Percentiles rank a stretch among this genome's conserved stretches.
Evolutionary conservation across 2,113 vertebrate species (phyloP).

Genomic region (Hemichromis elongatus): DNA sequence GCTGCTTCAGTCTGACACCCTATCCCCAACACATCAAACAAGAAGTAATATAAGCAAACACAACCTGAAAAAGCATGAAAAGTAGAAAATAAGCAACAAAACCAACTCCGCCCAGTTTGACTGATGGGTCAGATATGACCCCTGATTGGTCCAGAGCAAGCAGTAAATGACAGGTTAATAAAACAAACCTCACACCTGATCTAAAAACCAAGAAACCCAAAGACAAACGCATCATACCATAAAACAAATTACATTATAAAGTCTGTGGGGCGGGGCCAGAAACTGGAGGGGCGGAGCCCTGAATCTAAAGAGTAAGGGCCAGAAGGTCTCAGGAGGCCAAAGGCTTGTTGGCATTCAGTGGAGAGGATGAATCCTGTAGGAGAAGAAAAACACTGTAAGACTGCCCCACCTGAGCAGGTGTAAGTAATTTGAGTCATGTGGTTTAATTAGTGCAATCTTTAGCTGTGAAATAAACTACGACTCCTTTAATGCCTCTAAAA

Average conservation of each 20-base stretch:
- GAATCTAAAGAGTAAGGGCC: neutral
- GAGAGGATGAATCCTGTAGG: slow-evolving; percentile 49
- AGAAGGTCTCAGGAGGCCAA: slow-evolving; percentile 44
- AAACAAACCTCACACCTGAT: neutral
- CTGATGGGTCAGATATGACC: neutral
- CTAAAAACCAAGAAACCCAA: neutral
- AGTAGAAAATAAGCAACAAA: neutral
- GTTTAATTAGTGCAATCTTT: neutral
- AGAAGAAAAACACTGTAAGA: neutral
- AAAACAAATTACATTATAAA: neutral
- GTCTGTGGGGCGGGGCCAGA: neutral
- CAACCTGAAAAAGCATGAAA: neutral
- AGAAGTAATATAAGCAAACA: neutral
- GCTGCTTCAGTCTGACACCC: neutral
- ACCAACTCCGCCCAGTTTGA: neutral
- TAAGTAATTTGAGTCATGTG: neutral
- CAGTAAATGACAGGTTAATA: neutral
- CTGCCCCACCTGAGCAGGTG: neutral
- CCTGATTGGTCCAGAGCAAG: slow-evolving; percentile 32
- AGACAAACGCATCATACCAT: neutral
- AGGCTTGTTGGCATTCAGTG: slow-evolving; percentile 49
- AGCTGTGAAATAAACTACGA: neutral
- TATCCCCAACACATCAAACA: neutral
- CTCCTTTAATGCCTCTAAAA: neutral
- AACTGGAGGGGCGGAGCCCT: neutral